Percentiles rank a stretch among this genome's conserved stretches.
phyloP scores from a whole-genome alignment of 2,797 vertebrate genomes.

The Syndactyla subalaris region DNA sequence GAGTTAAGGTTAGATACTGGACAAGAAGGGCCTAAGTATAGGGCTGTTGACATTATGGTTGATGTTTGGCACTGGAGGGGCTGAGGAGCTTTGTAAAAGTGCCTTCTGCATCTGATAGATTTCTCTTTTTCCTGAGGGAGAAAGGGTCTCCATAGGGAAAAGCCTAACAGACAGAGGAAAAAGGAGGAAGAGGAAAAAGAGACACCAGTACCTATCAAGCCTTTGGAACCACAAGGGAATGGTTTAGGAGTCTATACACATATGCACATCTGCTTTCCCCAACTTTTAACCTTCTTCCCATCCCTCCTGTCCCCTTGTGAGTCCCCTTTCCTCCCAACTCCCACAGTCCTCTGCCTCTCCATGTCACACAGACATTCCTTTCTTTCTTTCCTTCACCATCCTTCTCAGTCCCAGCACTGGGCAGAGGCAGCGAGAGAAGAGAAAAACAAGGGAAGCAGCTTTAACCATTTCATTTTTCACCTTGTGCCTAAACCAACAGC shows the following conservation, averaged over 20 bases:
- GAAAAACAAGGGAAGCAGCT: neutral
- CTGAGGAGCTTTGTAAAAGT: neutral
- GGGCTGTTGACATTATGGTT: neutral
- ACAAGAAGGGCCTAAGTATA: neutral
- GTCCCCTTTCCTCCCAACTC: neutral
- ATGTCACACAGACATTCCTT: neutral
- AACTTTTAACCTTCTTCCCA: conserved; percentile 9
- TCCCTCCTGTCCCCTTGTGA: neutral
- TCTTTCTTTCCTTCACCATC: neutral
- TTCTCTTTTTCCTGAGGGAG: neutral
- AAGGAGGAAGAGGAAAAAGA: neutral
- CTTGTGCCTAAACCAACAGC: neutral
- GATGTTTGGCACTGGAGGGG: neutral
- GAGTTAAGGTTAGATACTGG: neutral
- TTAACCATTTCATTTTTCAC: neutral
- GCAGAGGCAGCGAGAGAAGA: neutral
- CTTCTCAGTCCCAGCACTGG: neutral
- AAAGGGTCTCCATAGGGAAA: neutral
- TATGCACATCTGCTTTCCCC: neutral
- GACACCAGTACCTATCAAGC: neutral
- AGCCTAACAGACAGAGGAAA: neutral
- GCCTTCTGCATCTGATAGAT: neutral
- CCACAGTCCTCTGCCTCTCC: neutral
- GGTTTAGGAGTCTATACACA: neutral
- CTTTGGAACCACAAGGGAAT: neutral